Percentiles rank a stretch among this genome's conserved stretches.
These are phyloP conservation scores for Eilema caniola DNA, from an alignment of 2,888 invertebrate species.

Conservation along the genomic window DNA sequence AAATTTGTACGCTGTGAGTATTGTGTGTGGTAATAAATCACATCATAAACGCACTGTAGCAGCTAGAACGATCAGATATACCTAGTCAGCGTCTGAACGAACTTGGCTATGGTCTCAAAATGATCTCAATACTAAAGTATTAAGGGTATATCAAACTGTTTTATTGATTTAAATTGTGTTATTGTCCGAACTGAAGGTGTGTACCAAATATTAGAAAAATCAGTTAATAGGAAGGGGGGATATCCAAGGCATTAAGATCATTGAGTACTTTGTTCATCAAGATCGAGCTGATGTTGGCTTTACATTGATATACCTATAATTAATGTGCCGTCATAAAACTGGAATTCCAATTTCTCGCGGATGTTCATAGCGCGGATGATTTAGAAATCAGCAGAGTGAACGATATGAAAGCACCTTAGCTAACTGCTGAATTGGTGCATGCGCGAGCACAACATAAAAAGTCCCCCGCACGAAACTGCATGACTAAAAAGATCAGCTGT, in stretches of 20 bases:
- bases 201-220: too few relatives aligned
- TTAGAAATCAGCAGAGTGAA: conserved; percentile 75
- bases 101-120: too few relatives aligned
- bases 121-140: too few relatives aligned
- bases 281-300: too few relatives aligned
- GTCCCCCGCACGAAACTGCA: conserved; percentile 63
- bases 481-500: conserved; percentile 78
- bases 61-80: too few relatives aligned
- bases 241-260: too few relatives aligned
- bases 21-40: conserved; percentile 26
- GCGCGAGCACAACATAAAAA: conserved; percentile 61
- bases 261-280: too few relatives aligned
- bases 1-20: conserved; percentile 21
- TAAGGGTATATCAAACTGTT: too few relatives aligned
- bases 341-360: conserved; percentile 76
- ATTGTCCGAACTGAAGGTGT: too few relatives aligned
- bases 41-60: conserved; percentile 33
- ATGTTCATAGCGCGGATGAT: conserved; percentile 68
- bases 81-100: not conserved
- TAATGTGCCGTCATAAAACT: conserved; percentile 65
- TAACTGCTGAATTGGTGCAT: conserved; percentile 58
- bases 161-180: too few relatives aligned
- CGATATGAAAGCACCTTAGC: conserved; percentile 68
- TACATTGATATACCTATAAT: conserved; percentile 52
- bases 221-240: too few relatives aligned